A percentile compares a stretch with the other conserved stretches of the same genome.
Evolutionary conservation across 1,140 invertebrate genomes (phyloP).

Genomic region (Eulimnadia texana): DNA sequence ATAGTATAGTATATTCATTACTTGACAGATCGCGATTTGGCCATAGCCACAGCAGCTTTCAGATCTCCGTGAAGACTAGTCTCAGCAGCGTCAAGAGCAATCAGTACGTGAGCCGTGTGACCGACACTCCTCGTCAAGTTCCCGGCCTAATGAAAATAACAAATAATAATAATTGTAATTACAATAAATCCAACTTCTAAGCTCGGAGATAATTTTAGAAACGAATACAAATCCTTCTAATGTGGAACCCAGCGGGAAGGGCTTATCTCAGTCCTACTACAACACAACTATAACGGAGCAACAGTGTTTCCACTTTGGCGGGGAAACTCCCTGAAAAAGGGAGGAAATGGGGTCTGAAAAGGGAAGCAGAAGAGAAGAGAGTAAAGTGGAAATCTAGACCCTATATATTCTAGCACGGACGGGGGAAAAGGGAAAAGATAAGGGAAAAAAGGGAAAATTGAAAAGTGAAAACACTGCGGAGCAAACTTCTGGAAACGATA

Average conservation of each 20-base stretch:
- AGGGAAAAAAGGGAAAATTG: background rate
- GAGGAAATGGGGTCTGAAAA: no score
- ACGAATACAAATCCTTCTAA: no score
- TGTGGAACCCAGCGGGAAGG: no score
- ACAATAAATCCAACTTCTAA: background rate
- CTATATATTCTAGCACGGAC: no score
- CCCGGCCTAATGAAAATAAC: slow-evolving; percentile 7
- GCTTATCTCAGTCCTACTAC: no score
- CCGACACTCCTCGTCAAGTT: slow-evolving; percentile 26
- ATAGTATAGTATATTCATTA: slow-evolving; percentile 22
- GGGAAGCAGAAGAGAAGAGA: no score
- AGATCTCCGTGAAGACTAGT: slow-evolving; percentile 27
- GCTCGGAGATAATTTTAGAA: no score
- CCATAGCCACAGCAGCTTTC: slow-evolving; percentile 23
- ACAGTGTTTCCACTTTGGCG: no score
- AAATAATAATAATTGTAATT: background rate
- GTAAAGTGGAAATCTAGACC: no score
- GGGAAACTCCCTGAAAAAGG: no score
- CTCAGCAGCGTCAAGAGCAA: slow-evolving; percentile 29
- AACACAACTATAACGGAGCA: no score
- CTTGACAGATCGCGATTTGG: slow-evolving; percentile 24
- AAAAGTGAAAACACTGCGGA: background rate
- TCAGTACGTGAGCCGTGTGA: slow-evolving; percentile 37
- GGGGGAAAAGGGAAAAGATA: background rate
- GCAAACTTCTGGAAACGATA: no score